Evolutionary conservation across 2,888 invertebrate species (phyloP).

Genomic region (Stenoptilia bipunctidactyla): DNA sequence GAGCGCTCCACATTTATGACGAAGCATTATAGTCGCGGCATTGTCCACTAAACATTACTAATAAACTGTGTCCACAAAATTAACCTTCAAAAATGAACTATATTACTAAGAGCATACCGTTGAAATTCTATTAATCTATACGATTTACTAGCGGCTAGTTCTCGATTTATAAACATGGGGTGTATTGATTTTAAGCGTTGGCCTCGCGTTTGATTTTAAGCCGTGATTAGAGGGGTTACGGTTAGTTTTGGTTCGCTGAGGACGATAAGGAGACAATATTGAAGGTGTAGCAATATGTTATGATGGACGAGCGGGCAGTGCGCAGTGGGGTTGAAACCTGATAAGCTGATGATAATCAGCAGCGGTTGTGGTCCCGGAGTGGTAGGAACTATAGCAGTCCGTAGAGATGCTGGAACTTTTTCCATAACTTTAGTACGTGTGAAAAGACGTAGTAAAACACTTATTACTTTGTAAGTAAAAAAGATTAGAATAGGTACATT

Average conservation of each 20-base stretch:
- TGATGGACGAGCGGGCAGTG: constrained; percentile 64
- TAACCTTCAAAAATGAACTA: too few species aligned
- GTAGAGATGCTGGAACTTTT: too few species aligned
- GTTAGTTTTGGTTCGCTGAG: constrained; percentile 11
- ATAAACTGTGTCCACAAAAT: too few species aligned
- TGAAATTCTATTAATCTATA: too few species aligned
- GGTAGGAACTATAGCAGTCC: too few species aligned
- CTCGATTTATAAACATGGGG: constrained; percentile 21
- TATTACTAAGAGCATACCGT: too few species aligned
- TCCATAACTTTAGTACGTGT: too few species aligned
- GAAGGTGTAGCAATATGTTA: constrained; percentile 65
- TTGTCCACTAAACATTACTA: constrained; percentile 20
- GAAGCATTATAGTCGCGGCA: constrained; percentile 32
- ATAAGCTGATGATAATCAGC: constrained; percentile 34
- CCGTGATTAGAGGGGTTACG: constrained; percentile 18
- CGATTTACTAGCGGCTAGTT: constrained; percentile 21
- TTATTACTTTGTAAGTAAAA: too few species aligned
- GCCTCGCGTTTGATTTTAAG: constrained; percentile 11
- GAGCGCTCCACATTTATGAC: constrained; percentile 39
- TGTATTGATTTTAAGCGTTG: constrained; percentile 34
- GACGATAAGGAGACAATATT: constrained; percentile 57
- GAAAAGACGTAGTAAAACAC: too few species aligned
- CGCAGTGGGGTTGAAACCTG: constrained; percentile 57
- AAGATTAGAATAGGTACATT: too few species aligned
- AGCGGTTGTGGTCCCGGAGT: too few species aligned